These are phyloP conservation scores for Spilosoma lubricipeda DNA, from an alignment of 2,888 invertebrate genomes.

Conservation along the genomic window DNA sequence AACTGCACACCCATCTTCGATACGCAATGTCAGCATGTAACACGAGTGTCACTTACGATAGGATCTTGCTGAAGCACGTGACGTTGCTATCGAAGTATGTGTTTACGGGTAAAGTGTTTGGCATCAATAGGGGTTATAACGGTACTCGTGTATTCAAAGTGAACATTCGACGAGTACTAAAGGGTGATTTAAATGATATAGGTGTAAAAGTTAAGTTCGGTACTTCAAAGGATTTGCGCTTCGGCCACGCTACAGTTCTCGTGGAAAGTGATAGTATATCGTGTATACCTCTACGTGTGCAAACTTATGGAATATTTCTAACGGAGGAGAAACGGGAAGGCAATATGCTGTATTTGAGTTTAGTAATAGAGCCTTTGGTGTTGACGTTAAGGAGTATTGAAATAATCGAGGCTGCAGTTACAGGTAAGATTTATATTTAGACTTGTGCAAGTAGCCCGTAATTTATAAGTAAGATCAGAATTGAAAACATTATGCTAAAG, in stretches of 20 bases:
- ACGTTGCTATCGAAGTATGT: constrained; percentile 74
- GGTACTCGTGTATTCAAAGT: constrained; percentile 72
- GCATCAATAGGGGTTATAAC: constrained; percentile 61
- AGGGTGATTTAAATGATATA: constrained; percentile 77
- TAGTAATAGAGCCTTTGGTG: constrained; percentile 74
- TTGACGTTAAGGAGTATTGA: constrained; percentile 73
- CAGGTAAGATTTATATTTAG: constrained; percentile 66
- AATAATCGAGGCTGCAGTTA: constrained; percentile 75
- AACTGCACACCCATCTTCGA: constrained; percentile 33
- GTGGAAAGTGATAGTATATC: constrained; percentile 64
- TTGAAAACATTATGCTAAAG: constrained; percentile 20
- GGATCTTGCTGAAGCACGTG: constrained; percentile 69
- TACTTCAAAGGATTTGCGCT: constrained; percentile 65
- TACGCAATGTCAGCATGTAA: constrained; percentile 57
- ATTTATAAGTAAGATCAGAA: neutral
- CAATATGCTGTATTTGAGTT: constrained; percentile 58
- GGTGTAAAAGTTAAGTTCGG: constrained; percentile 70
- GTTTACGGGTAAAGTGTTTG: constrained; percentile 77
- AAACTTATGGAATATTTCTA: constrained; percentile 77
- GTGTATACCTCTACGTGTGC: constrained; percentile 69
- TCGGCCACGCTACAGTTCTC: constrained; percentile 73
- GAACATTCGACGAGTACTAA: constrained; percentile 76
- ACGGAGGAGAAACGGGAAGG: constrained; percentile 62
- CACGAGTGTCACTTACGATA: constrained; percentile 63
- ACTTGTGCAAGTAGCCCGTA: neutral